Evolutionary conservation across 92 coral and sea anemone genomes (phyloP).

Genomic region (Phenganax marumi): DNA sequence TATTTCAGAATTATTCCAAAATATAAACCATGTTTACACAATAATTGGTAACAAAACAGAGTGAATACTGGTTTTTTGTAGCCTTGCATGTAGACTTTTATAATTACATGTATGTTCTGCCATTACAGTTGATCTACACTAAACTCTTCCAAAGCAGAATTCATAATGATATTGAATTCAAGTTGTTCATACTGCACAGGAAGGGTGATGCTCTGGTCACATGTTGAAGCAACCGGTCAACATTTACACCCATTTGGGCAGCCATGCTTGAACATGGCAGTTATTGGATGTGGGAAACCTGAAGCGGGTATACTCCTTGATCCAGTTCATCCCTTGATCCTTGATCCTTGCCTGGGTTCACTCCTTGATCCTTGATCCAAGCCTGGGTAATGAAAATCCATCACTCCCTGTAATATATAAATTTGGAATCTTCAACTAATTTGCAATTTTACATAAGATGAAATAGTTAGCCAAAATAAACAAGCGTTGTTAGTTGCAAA

Average conservation of each 20-base stretch:
- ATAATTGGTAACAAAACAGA: too few species aligned
- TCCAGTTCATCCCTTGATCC: neutral
- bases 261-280: conserved; percentile 8
- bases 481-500: neutral
- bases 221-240: conserved; percentile 8
- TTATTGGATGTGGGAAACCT: conserved; percentile 20
- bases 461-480: too few species aligned
- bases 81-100: too few species aligned
- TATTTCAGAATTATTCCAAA: too few species aligned
- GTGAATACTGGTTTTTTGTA: too few species aligned
- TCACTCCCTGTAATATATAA: neutral
- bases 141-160: conserved; percentile 15
- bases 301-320: conserved; percentile 12
- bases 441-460: too few species aligned
- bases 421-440: neutral
- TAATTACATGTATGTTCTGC: too few species aligned
- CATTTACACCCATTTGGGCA: conserved; percentile 21
- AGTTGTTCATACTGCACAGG: conserved; percentile 8
- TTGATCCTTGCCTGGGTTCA: neutral
- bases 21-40: too few species aligned
- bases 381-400: conserved; percentile 18
- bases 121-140: neutral
- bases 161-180: conserved; percentile 19
- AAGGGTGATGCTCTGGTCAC: conserved; percentile 1
- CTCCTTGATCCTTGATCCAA: neutral